phyloP scores from a whole-genome alignment of 1,140 invertebrate genomes.

The Grapholita molesta region DNA sequence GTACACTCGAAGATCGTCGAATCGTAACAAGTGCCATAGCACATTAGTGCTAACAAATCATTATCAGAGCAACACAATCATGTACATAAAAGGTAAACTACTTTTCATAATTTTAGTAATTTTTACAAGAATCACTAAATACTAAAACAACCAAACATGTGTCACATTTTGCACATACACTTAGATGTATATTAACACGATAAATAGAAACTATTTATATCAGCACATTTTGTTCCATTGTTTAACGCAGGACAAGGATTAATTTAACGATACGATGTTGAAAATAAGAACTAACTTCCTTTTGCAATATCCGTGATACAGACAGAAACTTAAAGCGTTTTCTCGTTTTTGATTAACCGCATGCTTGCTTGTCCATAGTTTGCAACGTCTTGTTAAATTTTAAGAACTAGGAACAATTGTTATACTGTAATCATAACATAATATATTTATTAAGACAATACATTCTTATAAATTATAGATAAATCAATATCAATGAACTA shows the following conservation, averaged over 20 bases:
- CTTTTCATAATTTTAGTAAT: conserved; percentile 60
- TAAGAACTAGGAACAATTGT: too few relatives aligned
- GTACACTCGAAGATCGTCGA: conserved; percentile 72
- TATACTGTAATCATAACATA: too few relatives aligned
- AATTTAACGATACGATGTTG: conserved; percentile 10
- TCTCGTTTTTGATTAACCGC: background rate
- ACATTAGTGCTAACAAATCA: conserved; percentile 68
- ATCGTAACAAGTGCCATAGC: conserved; percentile 75
- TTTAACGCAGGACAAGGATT: background rate
- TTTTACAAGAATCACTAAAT: conserved; percentile 51
- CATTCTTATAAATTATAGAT: too few relatives aligned
- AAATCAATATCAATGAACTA: too few relatives aligned
- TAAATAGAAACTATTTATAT: background rate
- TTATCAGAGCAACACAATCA: conserved; percentile 70
- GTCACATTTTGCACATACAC: conserved; percentile 10
- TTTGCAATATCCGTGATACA: conserved; percentile 16
- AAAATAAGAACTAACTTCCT: conserved; percentile 18
- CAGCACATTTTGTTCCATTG: conserved; percentile 4
- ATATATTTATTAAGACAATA: too few relatives aligned
- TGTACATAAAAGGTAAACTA: conserved; percentile 69
- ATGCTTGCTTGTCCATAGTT: background rate
- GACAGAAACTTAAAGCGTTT: conserved; percentile 2
- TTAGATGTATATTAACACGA: background rate
- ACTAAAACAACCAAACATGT: conserved; percentile 27
- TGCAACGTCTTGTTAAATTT: background rate